Conservation (phyloP, 2,113 vertebrate species). For the Lichenostomus cassidix region DNA sequence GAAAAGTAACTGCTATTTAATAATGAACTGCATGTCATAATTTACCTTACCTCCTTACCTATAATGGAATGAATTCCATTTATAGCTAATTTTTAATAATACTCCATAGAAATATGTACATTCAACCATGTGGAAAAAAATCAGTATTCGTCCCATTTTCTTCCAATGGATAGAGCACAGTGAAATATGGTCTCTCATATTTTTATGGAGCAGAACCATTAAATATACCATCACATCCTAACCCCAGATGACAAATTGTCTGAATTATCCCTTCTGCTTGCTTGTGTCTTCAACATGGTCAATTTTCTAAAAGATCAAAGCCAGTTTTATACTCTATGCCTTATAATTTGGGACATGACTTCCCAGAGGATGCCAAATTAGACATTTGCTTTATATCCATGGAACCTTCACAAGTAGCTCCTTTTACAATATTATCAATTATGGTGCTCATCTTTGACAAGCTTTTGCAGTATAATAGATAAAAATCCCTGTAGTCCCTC, state of each 20-base stretch:
- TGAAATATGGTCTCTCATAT: conserved; percentile 15
- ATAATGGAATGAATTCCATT: neutral
- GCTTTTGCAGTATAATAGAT: neutral
- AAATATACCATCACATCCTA: conserved; percentile 14
- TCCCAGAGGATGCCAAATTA: conserved; percentile 20
- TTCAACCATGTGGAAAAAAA: neutral
- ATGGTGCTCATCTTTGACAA: neutral
- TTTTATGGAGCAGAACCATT: conserved; percentile 29
- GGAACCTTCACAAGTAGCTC: neutral
- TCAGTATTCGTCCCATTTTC: neutral
- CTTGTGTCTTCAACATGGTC: conserved; percentile 10
- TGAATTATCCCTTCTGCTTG: conserved; percentile 12
- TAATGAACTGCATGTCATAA: neutral
- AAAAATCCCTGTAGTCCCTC: neutral
- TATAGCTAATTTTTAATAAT: neutral
- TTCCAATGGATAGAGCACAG: neutral
- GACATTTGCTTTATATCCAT: conserved; percentile 12
- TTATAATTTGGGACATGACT: neutral
- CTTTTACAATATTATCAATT: conserved; percentile 32
- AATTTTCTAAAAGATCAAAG: conserved; percentile 48
- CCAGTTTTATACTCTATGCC: neutral
- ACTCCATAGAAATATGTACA: neutral
- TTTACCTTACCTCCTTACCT: neutral
- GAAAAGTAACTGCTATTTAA: neutral
- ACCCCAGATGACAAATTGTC: neutral